Conservation (phyloP, 2,797 vertebrate genomes). For the Heteromormyrus szaboi region DNA sequence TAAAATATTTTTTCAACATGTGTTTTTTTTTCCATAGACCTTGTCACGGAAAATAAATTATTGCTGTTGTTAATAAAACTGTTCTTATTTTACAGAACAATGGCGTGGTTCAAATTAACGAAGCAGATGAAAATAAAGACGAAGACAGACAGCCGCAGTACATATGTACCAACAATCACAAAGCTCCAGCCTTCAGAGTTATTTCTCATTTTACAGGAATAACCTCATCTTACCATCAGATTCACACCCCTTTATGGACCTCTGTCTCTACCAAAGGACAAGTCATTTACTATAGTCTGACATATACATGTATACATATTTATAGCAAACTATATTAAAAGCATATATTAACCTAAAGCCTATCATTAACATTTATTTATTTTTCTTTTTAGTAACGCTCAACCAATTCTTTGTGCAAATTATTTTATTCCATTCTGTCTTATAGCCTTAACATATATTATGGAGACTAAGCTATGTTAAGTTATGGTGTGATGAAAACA, state of each 20-base stretch:
- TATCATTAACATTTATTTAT: background rate
- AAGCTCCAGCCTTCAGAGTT: background rate
- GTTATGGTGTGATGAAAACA: background rate
- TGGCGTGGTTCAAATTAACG: conserved; percentile 45
- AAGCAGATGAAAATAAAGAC: background rate
- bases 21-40: background rate
- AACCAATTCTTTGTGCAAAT: background rate
- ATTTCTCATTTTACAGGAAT: background rate
- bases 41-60: background rate
- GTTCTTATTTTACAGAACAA: conserved; percentile 51
- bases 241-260: background rate
- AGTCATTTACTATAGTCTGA: background rate
- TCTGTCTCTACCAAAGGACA: background rate
- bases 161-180: background rate
- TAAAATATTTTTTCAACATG: background rate
- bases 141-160: conserved; percentile 24
- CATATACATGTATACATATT: background rate
- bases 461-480: background rate
- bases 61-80: background rate
- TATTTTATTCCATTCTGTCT: background rate
- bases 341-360: background rate
- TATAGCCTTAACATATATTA: background rate
- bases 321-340: background rate
- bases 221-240: background rate
- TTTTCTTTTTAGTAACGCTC: background rate